Base-by-base conservation (phyloP, 2,797 vertebrate genomes). In the Propithecus deckenii region DNA sequence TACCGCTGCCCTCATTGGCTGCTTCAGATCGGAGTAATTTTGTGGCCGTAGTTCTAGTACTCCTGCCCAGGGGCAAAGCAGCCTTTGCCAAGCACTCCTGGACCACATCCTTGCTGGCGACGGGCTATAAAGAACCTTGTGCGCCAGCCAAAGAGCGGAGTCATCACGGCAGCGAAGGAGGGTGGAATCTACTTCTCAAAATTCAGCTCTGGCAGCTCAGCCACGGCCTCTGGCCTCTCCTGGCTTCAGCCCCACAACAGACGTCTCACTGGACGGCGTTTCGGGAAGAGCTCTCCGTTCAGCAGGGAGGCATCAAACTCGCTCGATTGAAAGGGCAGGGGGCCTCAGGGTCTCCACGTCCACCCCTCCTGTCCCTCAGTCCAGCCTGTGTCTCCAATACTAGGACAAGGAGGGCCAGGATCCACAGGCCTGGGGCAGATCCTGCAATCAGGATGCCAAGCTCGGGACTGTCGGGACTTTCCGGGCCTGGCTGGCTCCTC, bases 51-150 rank as follows among this genome's bases (percentile, higher is more conserved):
- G 30, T 86, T 84, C 80, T 75, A 46, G 14, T 63, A 13, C 25
- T 79, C 86, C 93, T 89, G 95, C 96, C 43, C 8, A 30, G 69
- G 88, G 86, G 10, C 48, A 63, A 1, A 0, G 15, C 17, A 35
- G 20, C 67, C 67, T 48, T 10, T 35, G 69, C 52, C 15, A 41
- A 4, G 10, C 81, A 93, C 91, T 85, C 96, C 97, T 83, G 89
- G 96, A 38, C 90, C 17, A 6, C 59, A 59, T 97, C 50, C 94
- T 97, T 97, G 88, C 91, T 83, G n/a, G 72, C 85, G 67, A 87
- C 78, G 89, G 89, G 5, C 89, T 97, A 59, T 48, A 23, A 71
- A 38, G 59, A 81, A 6, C 76, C 76, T 92, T 72, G 25, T 75
- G 30, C 65, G 28, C 71, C 59, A 87, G 94, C 86, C 92, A 86